Percentiles rank a stretch among this genome's conserved stretches.
Conservation (phyloP, 2,113 vertebrate species). For the Atractosteus spatula region DNA sequence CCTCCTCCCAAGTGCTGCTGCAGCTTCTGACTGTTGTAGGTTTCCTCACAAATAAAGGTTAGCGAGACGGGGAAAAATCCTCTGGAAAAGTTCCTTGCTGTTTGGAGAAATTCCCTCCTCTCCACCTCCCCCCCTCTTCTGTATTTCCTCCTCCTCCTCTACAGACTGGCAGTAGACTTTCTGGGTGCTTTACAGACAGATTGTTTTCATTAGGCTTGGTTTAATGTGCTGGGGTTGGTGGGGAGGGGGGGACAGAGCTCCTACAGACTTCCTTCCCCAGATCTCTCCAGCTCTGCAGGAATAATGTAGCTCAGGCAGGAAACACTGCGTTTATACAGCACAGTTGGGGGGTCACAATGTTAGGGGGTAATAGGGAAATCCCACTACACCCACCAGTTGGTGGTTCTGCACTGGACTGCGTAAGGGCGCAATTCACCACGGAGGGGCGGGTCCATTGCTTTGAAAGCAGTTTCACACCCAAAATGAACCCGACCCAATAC, state of each 20-base stretch:
- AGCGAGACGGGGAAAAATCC: constrained; percentile 15
- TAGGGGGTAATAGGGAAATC: background rate
- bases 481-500: too few relatives aligned
- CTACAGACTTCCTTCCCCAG: constrained; percentile 5
- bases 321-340: background rate
- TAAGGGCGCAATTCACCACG: too few relatives aligned
- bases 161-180: constrained; percentile 24
- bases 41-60: constrained; percentile 27
- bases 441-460: too few relatives aligned
- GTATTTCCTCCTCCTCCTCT: constrained; percentile 45
- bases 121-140: constrained; percentile 44
- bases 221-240: constrained; percentile 57
- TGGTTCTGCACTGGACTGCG: too few relatives aligned
- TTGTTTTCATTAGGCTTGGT: constrained; percentile 83
- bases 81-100: constrained; percentile 22
- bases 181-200: constrained; percentile 68
- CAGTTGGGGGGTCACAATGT: background rate
- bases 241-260: constrained; percentile 41
- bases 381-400: too few relatives aligned
- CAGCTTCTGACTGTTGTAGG: constrained; percentile 38
- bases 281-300: too few relatives aligned
- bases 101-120: constrained; percentile 48
- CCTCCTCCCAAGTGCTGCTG: constrained; percentile 30
- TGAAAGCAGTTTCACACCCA: too few relatives aligned
- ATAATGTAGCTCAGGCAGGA: too few relatives aligned